Base-by-base conservation (phyloP, 2,888 invertebrate species). In the Matsumyia berberina region DNA sequence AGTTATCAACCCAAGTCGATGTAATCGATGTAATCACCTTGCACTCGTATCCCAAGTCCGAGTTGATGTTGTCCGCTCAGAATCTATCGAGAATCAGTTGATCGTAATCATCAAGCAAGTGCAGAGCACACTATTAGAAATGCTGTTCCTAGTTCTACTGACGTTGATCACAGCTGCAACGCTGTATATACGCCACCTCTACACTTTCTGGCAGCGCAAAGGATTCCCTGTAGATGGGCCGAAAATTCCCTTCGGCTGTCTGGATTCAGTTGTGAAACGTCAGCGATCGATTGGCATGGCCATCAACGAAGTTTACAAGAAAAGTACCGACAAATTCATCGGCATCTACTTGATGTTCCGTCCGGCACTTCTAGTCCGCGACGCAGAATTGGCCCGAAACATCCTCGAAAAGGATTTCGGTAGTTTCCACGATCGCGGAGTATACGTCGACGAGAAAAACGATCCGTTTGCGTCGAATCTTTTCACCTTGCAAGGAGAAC, bases 361-460 rank as follows among this genome's bases (percentile, higher is more conserved):
- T 42, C 94, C 94, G 2, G 93, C 93, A n/a, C 89, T 95, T 35
- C 89, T 95, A 31, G 91, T 95, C 6, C 92, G 95, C 72, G 94
- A 95, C 90, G 93, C 94, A 9, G 93, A 94, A 11, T 88, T 95
- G 79, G 93, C 94, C 1, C 94, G 94, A 86, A 91, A 93, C 64
- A 92, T 95, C 17, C 88, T 95, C 87, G 92, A 93, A 51, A 93
- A 93, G 87, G 95, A 95, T 88, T 95, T 94, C 86, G 92, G 92
- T 9, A 91, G 94, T 89, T 95, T 95, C 87, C 93, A 94, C 89
- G 94, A 95, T 87, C 93, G 95, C 57, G 95, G 95, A 0, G 92
- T 94, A 37, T 94, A 94, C 88, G 92, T 92, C 60, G 94, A 94
- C 74, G 94, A 94, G 64, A 90, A 93, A 12, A 93, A 93, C 15